Conservation (phyloP, 2,888 invertebrate species). For the Limenitis camilla region DNA sequence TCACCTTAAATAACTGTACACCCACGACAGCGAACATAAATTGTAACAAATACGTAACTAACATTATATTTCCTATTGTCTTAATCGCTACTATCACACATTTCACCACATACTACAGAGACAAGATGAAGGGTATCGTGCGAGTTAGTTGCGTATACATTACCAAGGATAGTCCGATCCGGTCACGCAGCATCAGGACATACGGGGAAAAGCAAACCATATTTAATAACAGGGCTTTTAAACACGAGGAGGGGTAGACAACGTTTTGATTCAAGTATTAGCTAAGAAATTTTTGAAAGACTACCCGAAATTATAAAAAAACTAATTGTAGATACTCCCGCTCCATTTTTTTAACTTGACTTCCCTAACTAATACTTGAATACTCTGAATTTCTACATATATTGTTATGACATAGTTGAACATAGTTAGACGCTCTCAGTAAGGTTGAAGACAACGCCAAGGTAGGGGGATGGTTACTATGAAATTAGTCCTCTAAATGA, state of each 20-base stretch:
- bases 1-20: conserved; percentile 99
- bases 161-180: conserved; percentile 56
- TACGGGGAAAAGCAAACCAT: conserved; percentile 68
- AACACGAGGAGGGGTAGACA: conserved; percentile 11
- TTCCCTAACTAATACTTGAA: conserved; percentile 62
- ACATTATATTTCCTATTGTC: conserved; percentile 99
- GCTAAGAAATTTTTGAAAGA: too few species aligned
- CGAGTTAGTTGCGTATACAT: conserved; percentile 60
- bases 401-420: conserved; percentile 15
- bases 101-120: conserved; percentile 96
- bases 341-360: too few species aligned
- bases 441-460: conserved; percentile 48
- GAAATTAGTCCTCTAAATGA: conserved; percentile 44
- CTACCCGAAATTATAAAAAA: too few species aligned
- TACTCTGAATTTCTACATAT: conserved; percentile 13
- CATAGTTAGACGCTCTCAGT: conserved; percentile 38
- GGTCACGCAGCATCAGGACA: conserved; percentile 62
- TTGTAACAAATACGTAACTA: conserved; percentile 99
- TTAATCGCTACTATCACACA: conserved; percentile 99
- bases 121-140: conserved; percentile 34
- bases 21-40: conserved; percentile 99
- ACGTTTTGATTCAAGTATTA: too few species aligned
- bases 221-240: conserved; percentile 41
- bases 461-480: conserved; percentile 63
- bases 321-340: too few species aligned